These are phyloP conservation scores for Ranitomeya imitator DNA, from an alignment of 2,113 vertebrate genomes.

Conservation along the genomic window DNA sequence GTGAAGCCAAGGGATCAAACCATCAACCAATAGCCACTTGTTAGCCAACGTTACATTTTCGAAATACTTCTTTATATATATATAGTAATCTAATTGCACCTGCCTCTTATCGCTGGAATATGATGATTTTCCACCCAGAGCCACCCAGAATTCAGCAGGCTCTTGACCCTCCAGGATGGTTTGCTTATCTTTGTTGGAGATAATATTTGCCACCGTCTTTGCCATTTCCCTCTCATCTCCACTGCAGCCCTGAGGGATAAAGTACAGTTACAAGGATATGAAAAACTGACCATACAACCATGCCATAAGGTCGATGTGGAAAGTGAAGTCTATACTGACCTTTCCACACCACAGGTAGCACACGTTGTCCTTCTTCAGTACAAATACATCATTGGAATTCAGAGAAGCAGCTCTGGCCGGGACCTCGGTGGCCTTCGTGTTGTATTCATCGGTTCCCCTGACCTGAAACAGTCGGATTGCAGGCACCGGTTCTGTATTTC, in stretches of 20 bases:
- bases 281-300: neutral
- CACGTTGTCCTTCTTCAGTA: slow-evolving; percentile 73
- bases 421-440: slow-evolving; percentile 86
- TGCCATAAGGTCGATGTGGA: neutral
- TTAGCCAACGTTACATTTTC: no score
- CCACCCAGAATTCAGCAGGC: slow-evolving; percentile 86
- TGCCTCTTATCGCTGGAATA: slow-evolving; percentile 86
- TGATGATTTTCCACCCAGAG: slow-evolving; percentile 84
- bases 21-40: no score
- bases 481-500: slow-evolving; percentile 62
- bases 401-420: slow-evolving; percentile 79
- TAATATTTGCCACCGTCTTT: slow-evolving; percentile 76
- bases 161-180: slow-evolving; percentile 88
- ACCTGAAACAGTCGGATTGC: slow-evolving; percentile 83
- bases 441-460: slow-evolving; percentile 77
- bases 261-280: neutral
- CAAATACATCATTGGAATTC: slow-evolving; percentile 85
- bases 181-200: slow-evolving; percentile 82
- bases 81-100: neutral
- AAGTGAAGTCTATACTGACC: slow-evolving; percentile 64
- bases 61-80: no score
- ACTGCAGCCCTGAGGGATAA: slow-evolving; percentile 79
- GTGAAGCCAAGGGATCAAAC: no score
- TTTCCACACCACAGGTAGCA: slow-evolving; percentile 90
- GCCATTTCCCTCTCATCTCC: slow-evolving; percentile 89